Evolutionary conservation across 92 coral and sea anemone genomes (phyloP).

Genomic region (Zoanthus gigantus): DNA sequence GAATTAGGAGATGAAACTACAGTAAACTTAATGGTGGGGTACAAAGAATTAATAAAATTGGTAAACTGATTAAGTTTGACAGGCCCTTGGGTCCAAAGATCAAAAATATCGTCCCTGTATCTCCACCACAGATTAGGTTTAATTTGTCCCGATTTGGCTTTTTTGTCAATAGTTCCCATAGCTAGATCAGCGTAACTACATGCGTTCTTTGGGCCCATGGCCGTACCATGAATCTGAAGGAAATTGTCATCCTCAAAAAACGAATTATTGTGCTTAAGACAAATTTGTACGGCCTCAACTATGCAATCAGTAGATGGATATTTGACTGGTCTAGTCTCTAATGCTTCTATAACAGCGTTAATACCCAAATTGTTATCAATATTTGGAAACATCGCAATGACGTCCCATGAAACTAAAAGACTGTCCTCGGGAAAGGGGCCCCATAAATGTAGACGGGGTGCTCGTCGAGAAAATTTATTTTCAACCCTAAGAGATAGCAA

Average conservation of each 20-base stretch:
- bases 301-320: conserved; percentile 36
- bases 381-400: neutral
- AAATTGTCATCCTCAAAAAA: conserved; percentile 10
- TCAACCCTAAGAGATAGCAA: too few relatives aligned
- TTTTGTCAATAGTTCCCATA: too few relatives aligned
- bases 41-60: conserved; percentile 20
- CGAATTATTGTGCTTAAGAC: conserved; percentile 29
- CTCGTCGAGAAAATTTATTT: too few relatives aligned
- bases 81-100: too few relatives aligned
- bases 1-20: conserved; percentile 20
- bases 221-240: neutral
- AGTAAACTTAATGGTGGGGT: neutral
- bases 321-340: neutral
- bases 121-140: conserved; percentile 54
- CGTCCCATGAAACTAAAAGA: neutral
- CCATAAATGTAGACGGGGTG: too few relatives aligned
- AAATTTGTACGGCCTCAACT: conserved; percentile 47
- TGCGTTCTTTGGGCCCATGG: too few relatives aligned
- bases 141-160: too few relatives aligned
- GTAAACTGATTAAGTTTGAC: conserved; percentile 37
- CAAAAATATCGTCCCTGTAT: conserved; percentile 48
- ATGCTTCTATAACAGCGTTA: neutral
- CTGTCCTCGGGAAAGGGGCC: too few relatives aligned
- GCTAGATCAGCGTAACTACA: too few relatives aligned
- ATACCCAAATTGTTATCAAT: neutral